Percentiles rank a stretch among this genome's conserved stretches.
Conservation (phyloP, 2,797 vertebrate species). For the Lacerta bilineata region DNA sequence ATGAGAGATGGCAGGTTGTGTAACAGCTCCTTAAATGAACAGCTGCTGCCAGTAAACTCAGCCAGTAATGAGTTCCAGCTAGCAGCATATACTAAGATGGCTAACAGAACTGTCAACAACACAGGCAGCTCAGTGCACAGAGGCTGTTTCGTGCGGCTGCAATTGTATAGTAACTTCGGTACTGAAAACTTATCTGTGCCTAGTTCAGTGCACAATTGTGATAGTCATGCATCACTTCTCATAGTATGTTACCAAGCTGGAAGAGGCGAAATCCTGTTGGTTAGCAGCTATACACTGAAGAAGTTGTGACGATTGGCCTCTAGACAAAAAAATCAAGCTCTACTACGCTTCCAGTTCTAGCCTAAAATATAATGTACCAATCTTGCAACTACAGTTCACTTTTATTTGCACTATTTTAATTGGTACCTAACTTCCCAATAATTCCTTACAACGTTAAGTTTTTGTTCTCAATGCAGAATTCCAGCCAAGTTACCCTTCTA, state of each 20-base stretch:
- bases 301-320: neutral
- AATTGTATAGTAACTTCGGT: no score
- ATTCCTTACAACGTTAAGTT: neutral
- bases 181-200: neutral
- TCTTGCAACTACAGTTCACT: neutral
- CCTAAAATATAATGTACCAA: neutral
- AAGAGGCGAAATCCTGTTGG: neutral
- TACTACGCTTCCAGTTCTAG: neutral
- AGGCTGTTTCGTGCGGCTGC: neutral
- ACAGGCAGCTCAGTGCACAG: neutral
- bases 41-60: neutral
- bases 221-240: neutral
- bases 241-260: no score
- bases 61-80: neutral
- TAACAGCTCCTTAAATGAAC: neutral
- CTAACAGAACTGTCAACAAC: neutral
- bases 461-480: neutral
- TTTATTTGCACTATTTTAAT: neutral
- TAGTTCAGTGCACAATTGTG: neutral
- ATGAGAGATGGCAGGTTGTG: no score
- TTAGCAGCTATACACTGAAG: neutral
- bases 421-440: neutral
- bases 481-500: neutral
- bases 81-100: neutral
- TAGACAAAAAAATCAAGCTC: neutral